Evolutionary conservation across 2,797 vertebrate species (phyloP).

Genomic region (Diplodus puntazzo): DNA sequence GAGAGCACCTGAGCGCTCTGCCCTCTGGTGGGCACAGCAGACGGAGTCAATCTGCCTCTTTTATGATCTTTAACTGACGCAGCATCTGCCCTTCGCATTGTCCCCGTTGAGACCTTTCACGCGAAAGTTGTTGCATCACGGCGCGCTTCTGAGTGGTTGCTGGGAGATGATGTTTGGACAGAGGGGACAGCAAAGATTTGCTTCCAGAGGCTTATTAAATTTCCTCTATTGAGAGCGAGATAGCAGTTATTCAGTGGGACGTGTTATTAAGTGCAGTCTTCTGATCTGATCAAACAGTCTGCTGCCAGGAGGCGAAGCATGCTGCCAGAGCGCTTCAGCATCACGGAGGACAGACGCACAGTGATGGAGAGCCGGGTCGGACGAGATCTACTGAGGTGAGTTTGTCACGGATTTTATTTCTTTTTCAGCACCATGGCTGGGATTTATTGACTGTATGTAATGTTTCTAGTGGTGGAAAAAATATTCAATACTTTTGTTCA

Average conservation of each 20-base stretch:
- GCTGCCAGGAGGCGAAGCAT: slow-evolving; percentile 24
- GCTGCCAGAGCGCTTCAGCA: slow-evolving; percentile 7
- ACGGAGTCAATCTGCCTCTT: neutral
- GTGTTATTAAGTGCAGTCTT: slow-evolving; percentile 21
- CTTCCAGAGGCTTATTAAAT: slow-evolving; percentile 80
- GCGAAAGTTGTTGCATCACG: slow-evolving; percentile 2
- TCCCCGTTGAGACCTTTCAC: slow-evolving; percentile 2
- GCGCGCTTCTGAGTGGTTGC: slow-evolving; percentile 69
- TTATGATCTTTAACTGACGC: neutral
- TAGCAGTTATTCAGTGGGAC: slow-evolving; percentile 10
- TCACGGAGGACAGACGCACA: neutral
- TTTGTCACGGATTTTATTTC: neutral
- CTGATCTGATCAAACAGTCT: slow-evolving; percentile 45
- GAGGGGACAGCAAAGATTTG: slow-evolving; percentile 49
- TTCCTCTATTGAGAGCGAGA: slow-evolving; percentile 55
- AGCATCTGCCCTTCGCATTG: slow-evolving; percentile 1
- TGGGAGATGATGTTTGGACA: slow-evolving; percentile 82
- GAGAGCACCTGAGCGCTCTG: neutral
- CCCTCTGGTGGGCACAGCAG: slow-evolving; percentile 12
- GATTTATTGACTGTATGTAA: too few relatives aligned
- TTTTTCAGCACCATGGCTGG: too few relatives aligned
- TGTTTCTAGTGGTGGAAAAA: too few relatives aligned
- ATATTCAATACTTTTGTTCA: too few relatives aligned
- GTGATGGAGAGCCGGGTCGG: slow-evolving; percentile 46
- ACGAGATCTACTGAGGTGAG: slow-evolving; percentile 65